Evolutionary conservation across 2,797 vertebrate species (phyloP).

Genomic region (Poecile montanus): DNA sequence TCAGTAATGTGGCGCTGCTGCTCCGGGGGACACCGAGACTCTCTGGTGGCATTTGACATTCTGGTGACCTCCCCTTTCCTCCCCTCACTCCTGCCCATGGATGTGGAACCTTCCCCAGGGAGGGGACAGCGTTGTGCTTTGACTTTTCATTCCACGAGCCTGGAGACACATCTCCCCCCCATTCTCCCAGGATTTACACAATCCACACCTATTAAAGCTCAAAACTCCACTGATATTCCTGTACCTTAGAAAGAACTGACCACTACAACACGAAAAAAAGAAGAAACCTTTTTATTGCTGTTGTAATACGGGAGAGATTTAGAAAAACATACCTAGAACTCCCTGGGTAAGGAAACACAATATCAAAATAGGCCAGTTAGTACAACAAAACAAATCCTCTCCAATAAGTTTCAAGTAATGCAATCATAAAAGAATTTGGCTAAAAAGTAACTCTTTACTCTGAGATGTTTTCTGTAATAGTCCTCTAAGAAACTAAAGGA

Average conservation of each 20-base stretch:
- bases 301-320: conserved; percentile 8
- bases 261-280: not conserved
- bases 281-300: conserved; percentile 71
- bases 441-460: not conserved
- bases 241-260: not conserved
- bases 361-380: conserved; percentile 43
- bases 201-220: not conserved
- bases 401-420: conserved; percentile 20
- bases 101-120: not conserved
- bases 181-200: accelerated
- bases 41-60: not conserved
- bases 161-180: not conserved
- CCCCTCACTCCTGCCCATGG: not conserved
- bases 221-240: accelerated
- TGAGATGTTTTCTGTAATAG: conserved; percentile 33
- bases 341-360: conserved; percentile 6
- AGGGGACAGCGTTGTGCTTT: accelerated
- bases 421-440: conserved; percentile 23
- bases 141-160: not conserved
- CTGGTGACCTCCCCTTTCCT: conserved; percentile 10
- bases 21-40: not conserved
- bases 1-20: not conserved
- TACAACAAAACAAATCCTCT: conserved; percentile 31
- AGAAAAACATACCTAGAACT: conserved; percentile 56
- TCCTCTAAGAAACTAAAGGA: conserved; percentile 24